Conservation (phyloP, 2,797 vertebrate genomes). For the Microctenopoma stevenorrisi region DNA sequence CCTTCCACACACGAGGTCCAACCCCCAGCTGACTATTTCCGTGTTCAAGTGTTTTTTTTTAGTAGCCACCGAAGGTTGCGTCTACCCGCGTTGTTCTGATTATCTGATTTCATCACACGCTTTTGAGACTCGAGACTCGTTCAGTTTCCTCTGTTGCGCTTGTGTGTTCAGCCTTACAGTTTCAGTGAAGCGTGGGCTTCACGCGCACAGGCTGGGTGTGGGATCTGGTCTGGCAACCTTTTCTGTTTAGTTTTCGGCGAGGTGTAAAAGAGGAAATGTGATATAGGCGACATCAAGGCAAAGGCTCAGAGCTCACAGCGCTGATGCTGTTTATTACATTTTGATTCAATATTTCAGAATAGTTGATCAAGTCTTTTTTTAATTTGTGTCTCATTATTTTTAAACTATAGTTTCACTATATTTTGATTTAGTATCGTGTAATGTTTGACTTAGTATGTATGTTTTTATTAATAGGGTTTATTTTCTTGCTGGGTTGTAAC, state of each 20-base stretch:
- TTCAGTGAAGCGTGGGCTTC: constrained; percentile 10
- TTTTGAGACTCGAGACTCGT: background rate
- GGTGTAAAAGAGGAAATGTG: constrained; percentile 4
- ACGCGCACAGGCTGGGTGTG: constrained; percentile 61
- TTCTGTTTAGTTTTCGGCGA: constrained; percentile 15
- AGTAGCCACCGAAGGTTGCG: background rate
- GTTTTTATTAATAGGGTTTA: too few relatives aligned
- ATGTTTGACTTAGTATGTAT: too few relatives aligned
- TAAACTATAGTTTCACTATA: too few relatives aligned
- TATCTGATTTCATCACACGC: background rate
- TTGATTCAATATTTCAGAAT: too few relatives aligned
- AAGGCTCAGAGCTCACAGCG: too few relatives aligned
- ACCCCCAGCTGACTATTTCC: constrained; percentile 62
- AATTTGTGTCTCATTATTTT: too few relatives aligned
- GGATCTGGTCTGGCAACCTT: constrained; percentile 69
- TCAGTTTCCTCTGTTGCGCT: constrained; percentile 3
- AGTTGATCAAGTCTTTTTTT: too few relatives aligned
- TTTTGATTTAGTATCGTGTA: too few relatives aligned
- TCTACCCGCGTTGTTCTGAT: background rate
- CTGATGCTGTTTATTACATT: too few relatives aligned
- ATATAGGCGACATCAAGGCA: background rate
- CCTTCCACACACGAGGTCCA: constrained; percentile 28
- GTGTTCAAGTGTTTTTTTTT: constrained; percentile 56
- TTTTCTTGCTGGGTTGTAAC: too few relatives aligned
- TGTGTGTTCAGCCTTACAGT: constrained; percentile 26